Percentiles rank a stretch among this genome's conserved stretches.
phyloP scores from a whole-genome alignment of 2,888 invertebrate genomes.

The Diarsia rubi region DNA sequence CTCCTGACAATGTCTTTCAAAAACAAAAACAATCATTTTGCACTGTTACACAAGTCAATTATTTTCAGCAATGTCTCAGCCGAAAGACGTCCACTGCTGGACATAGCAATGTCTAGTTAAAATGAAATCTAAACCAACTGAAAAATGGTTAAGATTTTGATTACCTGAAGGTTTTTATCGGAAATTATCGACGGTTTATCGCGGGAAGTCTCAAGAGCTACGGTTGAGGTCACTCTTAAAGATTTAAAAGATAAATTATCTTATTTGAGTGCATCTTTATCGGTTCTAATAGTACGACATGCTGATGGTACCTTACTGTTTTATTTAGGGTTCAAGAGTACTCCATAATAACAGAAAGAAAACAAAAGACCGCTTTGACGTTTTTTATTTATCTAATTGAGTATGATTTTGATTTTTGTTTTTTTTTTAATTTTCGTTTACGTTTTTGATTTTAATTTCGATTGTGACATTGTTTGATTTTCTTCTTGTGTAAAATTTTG shows the following conservation, averaged over 20 bases:
- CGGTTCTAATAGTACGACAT: not conserved
- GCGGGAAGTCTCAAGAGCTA: not conserved
- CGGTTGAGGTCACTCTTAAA: slow-evolving; percentile 15
- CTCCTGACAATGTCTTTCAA: no score
- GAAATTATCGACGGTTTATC: slow-evolving; percentile 31
- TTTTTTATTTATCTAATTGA: no score
- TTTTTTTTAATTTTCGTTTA: no score
- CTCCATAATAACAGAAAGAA: not conserved
- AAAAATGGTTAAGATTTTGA: slow-evolving; percentile 2
- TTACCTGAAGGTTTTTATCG: slow-evolving; percentile 16
- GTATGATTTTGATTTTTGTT: no score
- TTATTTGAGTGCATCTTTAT: not conserved
- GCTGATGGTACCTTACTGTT: not conserved
- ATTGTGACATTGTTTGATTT: no score
- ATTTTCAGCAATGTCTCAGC: not conserved
- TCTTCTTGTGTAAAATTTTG: no score
- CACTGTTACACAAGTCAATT: not conserved
- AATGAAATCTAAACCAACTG: slow-evolving; percentile 3
- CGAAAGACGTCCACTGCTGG: no score
- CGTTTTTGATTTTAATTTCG: no score
- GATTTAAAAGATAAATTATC: slow-evolving; percentile 26
- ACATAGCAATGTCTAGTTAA: not conserved
- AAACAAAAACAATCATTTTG: not conserved
- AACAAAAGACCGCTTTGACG: not conserved
- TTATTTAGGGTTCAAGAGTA: not conserved